Percentiles rank a stretch among this genome's conserved stretches.
These are phyloP conservation scores for Drosophila albomicans DNA, from an alignment of 1,140 invertebrate species.

Conservation along the genomic window DNA sequence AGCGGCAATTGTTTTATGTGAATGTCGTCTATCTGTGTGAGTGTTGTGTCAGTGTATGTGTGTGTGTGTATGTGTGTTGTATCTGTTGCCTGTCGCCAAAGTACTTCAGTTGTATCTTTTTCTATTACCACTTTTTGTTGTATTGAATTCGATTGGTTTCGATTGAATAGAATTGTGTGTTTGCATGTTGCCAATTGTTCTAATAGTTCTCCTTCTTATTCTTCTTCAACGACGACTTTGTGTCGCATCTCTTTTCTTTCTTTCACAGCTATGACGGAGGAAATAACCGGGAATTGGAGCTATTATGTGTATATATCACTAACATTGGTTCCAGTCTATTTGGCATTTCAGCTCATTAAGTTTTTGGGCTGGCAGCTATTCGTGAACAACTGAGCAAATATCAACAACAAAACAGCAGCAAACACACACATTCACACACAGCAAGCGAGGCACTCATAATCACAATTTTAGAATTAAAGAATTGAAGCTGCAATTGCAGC, in stretches of 20 bases:
- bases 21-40: neutral
- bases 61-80: slow-evolving; percentile 12
- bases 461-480: slow-evolving; percentile 34
- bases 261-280: slow-evolving; percentile 79
- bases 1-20: slow-evolving; percentile 29
- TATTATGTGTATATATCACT: slow-evolving; percentile 83
- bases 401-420: slow-evolving; percentile 2
- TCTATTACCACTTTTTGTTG: slow-evolving; percentile 8
- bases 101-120: slow-evolving; percentile 15
- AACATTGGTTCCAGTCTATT: slow-evolving; percentile 84
- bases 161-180: slow-evolving; percentile 1
- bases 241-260: slow-evolving; percentile 2
- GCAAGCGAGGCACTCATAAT: slow-evolving; percentile 16
- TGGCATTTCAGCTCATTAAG: slow-evolving; percentile 84
- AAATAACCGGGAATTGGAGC: slow-evolving; percentile 80
- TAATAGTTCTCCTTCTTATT: slow-evolving; percentile 36
- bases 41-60: neutral
- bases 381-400: slow-evolving; percentile 81
- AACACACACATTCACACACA: neutral
- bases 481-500: slow-evolving; percentile 20
- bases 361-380: slow-evolving; percentile 84
- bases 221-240: slow-evolving; percentile 9
- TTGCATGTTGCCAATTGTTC: slow-evolving; percentile 46
- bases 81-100: slow-evolving; percentile 26
- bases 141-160: slow-evolving; percentile 7